Evolutionary conservation across 2,888 invertebrate species (phyloP), one percentile per base, ranked within the genome.

Genomic region (Diarsia dahlii): DNA sequence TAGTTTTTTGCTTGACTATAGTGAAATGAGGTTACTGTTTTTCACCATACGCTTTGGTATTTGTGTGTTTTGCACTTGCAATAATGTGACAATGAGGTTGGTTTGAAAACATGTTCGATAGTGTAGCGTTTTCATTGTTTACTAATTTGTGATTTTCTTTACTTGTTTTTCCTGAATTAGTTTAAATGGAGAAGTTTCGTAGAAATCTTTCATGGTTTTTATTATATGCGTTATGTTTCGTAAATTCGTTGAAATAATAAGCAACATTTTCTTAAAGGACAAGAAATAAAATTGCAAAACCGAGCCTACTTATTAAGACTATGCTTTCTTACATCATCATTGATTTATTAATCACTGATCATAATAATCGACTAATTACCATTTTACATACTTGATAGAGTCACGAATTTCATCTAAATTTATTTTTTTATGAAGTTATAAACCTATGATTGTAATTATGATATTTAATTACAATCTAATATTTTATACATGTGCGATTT

Each of bases 361-460:
- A 74, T 68, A 10, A 58, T 66, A 63, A 39, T 62, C 56, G 12
- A 65, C 9, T 82, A 13, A 78, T 66, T 71, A 71, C 50, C 69
- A 74, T 76, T 78, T 66, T 60, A 78, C 64, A 46, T 39, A n/a
- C n/a, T 60, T 34, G 28, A 63, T 50, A 34, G 10, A 71, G 75
- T 84, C 86, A 86, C 86, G 86, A 79, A 50, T 71, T 56, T 66
- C 73, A 69, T 69, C 45, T n/a, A 60, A 68, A 71, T 54, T 54
- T 72, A 48, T 56, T 62, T 60, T 63, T 67, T 54, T 70, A 58
- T 67, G 34, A 67, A 34, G 20, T 60, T 63, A n/a, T 71, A 50
- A 67, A 70, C 78, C 23, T 64, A 48, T 64, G 70, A 83, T 75
- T 75, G 58, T 71, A 68, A 85, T 81, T 54, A 70, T 63, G 69